Base-by-base conservation (phyloP, 2,888 invertebrate genomes). In the Hyppa rectilinea region DNA sequence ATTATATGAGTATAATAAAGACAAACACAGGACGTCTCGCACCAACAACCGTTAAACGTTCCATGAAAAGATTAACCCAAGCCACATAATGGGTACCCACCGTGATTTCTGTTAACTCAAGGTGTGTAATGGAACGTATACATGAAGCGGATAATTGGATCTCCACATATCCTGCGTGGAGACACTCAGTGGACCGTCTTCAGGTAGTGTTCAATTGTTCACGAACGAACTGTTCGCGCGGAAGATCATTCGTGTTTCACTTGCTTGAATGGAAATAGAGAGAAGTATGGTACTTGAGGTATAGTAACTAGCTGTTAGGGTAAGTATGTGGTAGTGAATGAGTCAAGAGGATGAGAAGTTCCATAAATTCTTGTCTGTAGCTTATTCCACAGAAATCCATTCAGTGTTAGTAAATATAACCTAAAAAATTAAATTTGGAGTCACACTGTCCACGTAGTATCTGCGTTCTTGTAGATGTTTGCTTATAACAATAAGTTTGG, bases 111-210 rank as follows among this genome's bases (percentile, higher is more conserved):
- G 38, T 55, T 38, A 63, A 52, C 14, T 47, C 55, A 36, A 17
- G 38, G 45, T 65, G 17, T 65, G 36, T 58, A 64, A 47, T 65
- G 40, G 20, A 49, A 61, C 56, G 29, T 55, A 38, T 62, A 61
- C 59, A 36, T 55, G 53, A 47, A 23, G 64, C 50, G 43, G 20
- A 50, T 78, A 78, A 82, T 80, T 58, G 49, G 63, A 61, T 78
- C 38, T 43, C 31, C 62, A 56, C 59, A 53, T 52, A 61, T 73
- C 63, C 43, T 66, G 53, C 53, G 36, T 58, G 31, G 69, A 69
- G 26, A 60, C 69, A 60, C n/a, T n/a, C 82, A 73, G 14, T 62
- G 64, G 31, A 23, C 61, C 53, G 40, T 69, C 49, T 61, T 40
- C 14, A 31, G 59, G 36, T 36, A 58, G 14, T 66, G n/a, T 58